Evolutionary conservation across 2,113 vertebrate genomes (phyloP), one percentile per base, ranked within the genome.

Genomic region (Cisticola juncidis): DNA sequence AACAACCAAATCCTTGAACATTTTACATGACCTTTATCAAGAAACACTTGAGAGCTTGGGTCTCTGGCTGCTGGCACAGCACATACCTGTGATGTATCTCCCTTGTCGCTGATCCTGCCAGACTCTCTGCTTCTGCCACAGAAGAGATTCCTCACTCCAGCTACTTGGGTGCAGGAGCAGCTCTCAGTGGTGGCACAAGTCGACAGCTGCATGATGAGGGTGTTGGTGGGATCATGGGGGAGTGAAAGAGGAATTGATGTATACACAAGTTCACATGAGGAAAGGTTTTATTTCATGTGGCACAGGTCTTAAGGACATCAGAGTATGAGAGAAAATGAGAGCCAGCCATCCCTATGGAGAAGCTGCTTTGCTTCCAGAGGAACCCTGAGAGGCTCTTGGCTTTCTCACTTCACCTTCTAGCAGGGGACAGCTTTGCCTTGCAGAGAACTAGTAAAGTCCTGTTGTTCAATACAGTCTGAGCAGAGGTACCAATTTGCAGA

Each of bases 131-230:
- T 35, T 81, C 48, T 78, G 29, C 60, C 28, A 4, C 23, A 13
- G 85, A 53, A 60, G 70, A 91, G 45, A 42, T 88, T 92, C 71
- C 56, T 93, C 8, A 0, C 51, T 90, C 51, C 56, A 64, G 1
- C 90, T 88, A 62, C 79, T 60, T 88, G 82, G 79, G 90, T 88
- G 90, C 79, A 91, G 92, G 74, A 95, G 82, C 86, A 81, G 70
- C 91, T 65, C 62, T 93, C 5, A 0, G 66, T 42, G 50, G 57
- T 48, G 25, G 66, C 40, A 7, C 66, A 22, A 50, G 54, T 20
- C 16, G 4, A 35, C 81, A 69, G 88, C 38, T 81, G n/a, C 68
- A n/a, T 33, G 47, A 5, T 48, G 48, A 82, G 48, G 70, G 56
- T 2, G 0, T 61, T 70, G 51, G 31, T 89, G 60, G 7, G 9